Evolutionary conservation across 1,140 invertebrate genomes (phyloP).

Genomic region (Calliphora vicina): DNA sequence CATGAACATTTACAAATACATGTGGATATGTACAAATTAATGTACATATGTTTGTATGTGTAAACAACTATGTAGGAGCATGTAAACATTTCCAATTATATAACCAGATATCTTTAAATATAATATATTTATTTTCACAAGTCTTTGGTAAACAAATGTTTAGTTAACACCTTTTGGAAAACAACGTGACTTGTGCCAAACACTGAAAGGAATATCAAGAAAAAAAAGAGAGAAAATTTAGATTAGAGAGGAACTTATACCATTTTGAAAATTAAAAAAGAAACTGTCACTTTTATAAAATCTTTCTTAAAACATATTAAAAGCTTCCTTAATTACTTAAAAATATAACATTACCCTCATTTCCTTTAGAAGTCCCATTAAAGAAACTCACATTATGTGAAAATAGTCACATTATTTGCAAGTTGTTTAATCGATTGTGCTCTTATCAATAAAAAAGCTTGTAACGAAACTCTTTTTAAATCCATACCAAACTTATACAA

Average conservation of each 20-base stretch:
- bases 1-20: neutral
- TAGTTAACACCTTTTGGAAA: neutral
- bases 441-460: too few species aligned
- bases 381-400: too few species aligned
- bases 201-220: neutral
- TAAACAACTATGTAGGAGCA: neutral
- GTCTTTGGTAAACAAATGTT: slow-evolving; percentile 9
- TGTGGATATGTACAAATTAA: neutral
- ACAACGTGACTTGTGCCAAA: neutral
- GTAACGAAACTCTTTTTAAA: neutral
- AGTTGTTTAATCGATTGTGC: neutral
- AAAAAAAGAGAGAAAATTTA: neutral
- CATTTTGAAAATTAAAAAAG: too few species aligned
- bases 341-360: too few species aligned
- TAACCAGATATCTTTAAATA: neutral
- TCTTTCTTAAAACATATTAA: too few species aligned
- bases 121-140: neutral
- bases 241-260: neutral
- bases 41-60: neutral
- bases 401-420: neutral
- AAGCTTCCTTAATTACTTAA: too few species aligned
- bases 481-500: neutral
- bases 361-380: too few species aligned
- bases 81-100: neutral
- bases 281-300: too few species aligned